These are phyloP conservation scores for Leucoma salicis DNA, from an alignment of 2,888 invertebrate species.

Conservation along the genomic window DNA sequence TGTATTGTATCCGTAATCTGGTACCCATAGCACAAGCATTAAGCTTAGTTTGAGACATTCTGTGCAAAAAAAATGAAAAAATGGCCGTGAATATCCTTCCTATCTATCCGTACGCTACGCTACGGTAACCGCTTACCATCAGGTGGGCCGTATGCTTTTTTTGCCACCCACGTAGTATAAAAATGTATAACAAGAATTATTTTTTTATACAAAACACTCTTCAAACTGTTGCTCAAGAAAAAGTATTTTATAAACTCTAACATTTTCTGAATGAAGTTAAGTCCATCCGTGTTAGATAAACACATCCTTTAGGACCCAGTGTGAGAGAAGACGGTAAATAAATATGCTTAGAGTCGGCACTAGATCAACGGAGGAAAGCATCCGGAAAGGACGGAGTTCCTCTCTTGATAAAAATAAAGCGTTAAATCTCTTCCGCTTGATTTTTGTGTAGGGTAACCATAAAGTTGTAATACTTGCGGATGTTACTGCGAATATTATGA, in stretches of 20 bases:
- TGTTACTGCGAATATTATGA: no score
- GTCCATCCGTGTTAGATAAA: not conserved
- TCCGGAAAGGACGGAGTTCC: slow-evolving; percentile 27
- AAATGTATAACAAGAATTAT: no score
- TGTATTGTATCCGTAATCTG: no score
- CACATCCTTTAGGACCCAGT: slow-evolving; percentile 10
- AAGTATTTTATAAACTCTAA: not conserved
- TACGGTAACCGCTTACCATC: no score
- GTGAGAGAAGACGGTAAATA: slow-evolving; percentile 18
- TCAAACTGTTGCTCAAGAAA: not conserved
- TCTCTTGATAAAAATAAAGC: slow-evolving; percentile 38
- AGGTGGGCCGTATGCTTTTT: no score
- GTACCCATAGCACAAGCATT: no score
- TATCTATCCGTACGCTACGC: no score
- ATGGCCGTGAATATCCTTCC: no score
- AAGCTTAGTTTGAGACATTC: no score
- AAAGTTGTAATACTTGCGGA: not conserved
- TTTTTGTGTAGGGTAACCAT: slow-evolving; percentile 31
- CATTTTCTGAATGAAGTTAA: not conserved
- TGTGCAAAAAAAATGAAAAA: no score
- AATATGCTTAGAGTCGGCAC: slow-evolving; percentile 25
- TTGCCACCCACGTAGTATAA: no score
- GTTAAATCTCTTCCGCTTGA: slow-evolving; percentile 37
- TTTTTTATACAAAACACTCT: no score
- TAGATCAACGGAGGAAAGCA: slow-evolving; percentile 28